Evolutionary conservation across 2,797 vertebrate species (phyloP).

Genomic region (Mus spretus): DNA sequence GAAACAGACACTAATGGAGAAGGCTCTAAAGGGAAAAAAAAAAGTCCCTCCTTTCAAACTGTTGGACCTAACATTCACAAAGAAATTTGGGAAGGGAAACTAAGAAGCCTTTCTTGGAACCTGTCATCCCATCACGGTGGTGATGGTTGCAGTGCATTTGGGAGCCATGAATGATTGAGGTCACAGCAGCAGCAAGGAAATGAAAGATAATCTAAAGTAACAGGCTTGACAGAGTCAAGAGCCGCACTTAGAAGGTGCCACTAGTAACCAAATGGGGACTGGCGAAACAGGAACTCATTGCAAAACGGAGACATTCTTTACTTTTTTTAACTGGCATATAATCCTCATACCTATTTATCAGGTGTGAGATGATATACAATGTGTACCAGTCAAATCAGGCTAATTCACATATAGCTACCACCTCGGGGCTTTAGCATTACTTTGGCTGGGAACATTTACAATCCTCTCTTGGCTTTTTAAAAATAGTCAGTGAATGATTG

Average conservation of each 20-base stretch:
- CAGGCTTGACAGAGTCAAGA: slow-evolving; percentile 54
- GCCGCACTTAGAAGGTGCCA: slow-evolving; percentile 10
- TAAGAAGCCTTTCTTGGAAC: slow-evolving; percentile 17
- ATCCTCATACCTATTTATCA: not conserved
- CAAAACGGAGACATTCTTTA: not conserved
- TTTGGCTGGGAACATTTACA: not conserved
- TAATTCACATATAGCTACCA: not conserved
- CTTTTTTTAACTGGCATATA: not conserved
- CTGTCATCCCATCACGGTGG: not conserved
- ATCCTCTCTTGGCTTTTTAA: not conserved
- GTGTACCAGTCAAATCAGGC: not conserved
- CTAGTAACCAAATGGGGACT: not conserved
- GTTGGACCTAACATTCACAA: not conserved
- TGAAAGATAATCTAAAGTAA: slow-evolving; percentile 15
- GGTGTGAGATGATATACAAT: not conserved
- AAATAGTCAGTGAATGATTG: not conserved
- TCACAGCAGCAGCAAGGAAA: not conserved
- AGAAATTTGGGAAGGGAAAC: not conserved
- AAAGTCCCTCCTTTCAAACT: not conserved
- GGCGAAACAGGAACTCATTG: not conserved
- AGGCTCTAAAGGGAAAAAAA: not conserved
- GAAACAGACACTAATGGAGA: not conserved
- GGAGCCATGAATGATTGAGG: slow-evolving; percentile 5
- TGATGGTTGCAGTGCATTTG: not conserved
- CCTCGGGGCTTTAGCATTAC: not conserved